phyloP scores from a whole-genome alignment of 2,888 invertebrate genomes.

The Eupeodes latifasciatus region DNA sequence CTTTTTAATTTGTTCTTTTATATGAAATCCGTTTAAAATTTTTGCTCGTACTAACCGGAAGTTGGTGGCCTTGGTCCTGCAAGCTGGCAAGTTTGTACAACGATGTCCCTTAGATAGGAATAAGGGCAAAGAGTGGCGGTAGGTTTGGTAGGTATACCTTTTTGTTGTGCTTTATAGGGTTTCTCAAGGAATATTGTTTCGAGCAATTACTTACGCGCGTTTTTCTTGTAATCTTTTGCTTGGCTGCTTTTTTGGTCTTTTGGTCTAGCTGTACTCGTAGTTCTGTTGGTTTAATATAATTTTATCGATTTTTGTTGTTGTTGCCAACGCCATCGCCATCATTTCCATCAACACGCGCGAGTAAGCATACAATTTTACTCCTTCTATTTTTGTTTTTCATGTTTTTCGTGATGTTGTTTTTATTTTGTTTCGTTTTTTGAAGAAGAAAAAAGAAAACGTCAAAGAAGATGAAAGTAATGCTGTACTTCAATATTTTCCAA shows the following conservation, averaged over 20 bases:
- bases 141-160: neutral
- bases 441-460: conserved; percentile 5
- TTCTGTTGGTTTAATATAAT: conserved; percentile 48
- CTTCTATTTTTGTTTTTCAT: neutral
- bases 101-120: neutral
- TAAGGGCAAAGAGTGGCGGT: too few species aligned
- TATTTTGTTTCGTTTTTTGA: neutral
- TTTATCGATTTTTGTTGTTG: conserved; percentile 42
- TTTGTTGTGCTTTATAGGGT: neutral
- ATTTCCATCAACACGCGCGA: neutral
- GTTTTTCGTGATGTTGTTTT: neutral
- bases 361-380: neutral
- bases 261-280: neutral
- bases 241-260: conserved; percentile 22
- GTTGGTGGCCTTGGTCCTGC: conserved; percentile 45
- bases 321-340: neutral
- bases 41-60: conserved; percentile 25
- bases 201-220: conserved; percentile 72
- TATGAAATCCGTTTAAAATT: conserved; percentile 69
- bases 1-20: conserved; percentile 44
- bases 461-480: conserved; percentile 29
- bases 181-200: conserved; percentile 41
- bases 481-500: conserved; percentile 60
- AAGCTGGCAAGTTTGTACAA: neutral
- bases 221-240: conserved; percentile 44